Evolutionary conservation across 2,888 invertebrate genomes (phyloP), one percentile per base, ranked within the genome.

Genomic region (Drosophila neotestacea): DNA sequence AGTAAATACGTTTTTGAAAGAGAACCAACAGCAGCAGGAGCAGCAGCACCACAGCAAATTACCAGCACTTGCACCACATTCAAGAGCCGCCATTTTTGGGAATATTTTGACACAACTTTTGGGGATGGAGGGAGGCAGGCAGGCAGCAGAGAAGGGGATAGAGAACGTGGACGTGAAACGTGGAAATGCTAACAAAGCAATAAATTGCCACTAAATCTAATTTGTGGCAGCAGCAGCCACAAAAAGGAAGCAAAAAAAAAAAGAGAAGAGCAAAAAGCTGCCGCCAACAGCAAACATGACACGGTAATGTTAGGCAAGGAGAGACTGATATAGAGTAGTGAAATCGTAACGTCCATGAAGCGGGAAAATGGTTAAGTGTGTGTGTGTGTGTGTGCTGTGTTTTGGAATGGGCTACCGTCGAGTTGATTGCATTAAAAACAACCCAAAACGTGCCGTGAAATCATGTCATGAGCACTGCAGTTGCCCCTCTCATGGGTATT

Each of bases 141-240:
- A 9, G 27, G 9, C 4, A n/a, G 34, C 3, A 4, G 22, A 30
- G 13, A 28, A 39, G 5, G 16, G 13, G 22, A 22, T 22, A 6
- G 9, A 42, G 46, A 46, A 65, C 56, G 63, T 54, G 65, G 44
- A 66, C 36, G 50, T 50, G 32, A 42, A 55, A 44, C 73, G 68
- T 70, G 73, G 70, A 69, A 80, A 79, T 79, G 79, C 80, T 77
- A 79, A 79, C 81, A 79, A 80, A 80, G 77, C 79, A 77, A 79
- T 79, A 79, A 79, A 79, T 79, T 79, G 81, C 81, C 81, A 80
- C 80, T 77, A 79, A 80, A 79, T 79, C 79, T 79, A 80, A 79
- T 79, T 79, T 79, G 81, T 77, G 79, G 79, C 73, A 76, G 67
- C 61, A 70, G 69, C 71, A 77, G 73, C 73, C 16, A 47, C 78